Evolutionary conservation across 37 sponge, comb jelly and placozoan species (phyloP), one percentile per base, ranked within the genome.

Genomic region (Spongilla lacustris): DNA sequence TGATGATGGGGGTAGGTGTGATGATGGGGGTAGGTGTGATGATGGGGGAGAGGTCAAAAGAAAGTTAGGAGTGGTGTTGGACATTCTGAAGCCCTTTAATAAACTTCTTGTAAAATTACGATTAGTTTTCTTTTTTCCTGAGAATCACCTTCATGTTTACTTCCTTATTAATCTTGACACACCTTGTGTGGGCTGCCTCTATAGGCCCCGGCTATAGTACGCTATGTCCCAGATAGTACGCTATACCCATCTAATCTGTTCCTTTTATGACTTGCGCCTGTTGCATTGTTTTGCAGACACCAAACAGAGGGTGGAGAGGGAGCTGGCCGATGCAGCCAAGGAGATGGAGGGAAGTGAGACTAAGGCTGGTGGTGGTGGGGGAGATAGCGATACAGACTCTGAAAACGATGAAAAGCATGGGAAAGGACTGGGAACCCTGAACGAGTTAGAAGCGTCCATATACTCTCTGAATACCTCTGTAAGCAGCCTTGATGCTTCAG

Each of bases 391-490:
- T 28, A 50, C 58, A 24, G 66, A 26, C 25, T 12, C 67, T 19
- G 29, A 33, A 30, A 28, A 72, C 26, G 66, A 49, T 38, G 75
- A 74, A 38, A 26, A 3, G 41, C 41, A 26, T 2, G 50, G 8
- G 26, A 35, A 26, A 25, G 68, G 24, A 49, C 31, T 26, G 27
- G 80, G 58, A 4, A 25, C 9, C 28, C n/a, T 46, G 6, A 31
- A 81, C 30, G 28, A 67, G 35, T n/a, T 91, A 68, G 91, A 91
- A 67, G 50, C 78, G 27, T 91, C 87, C 13, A 46, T 91, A 36
- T 85, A 80, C 69, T 85, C 90, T n/a, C 66, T 92, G 66, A 89
- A 92, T 75, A 36, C 80, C 22, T 91, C 84, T 67, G 73, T 83
- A 19, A 28, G 78, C 26, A 85, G 82, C 86, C 68, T 79, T 25